Evolutionary conservation across 2,797 vertebrate genomes (phyloP), one percentile per base, ranked within the genome.

Genomic region (Pseudochromis fuscus): DNA sequence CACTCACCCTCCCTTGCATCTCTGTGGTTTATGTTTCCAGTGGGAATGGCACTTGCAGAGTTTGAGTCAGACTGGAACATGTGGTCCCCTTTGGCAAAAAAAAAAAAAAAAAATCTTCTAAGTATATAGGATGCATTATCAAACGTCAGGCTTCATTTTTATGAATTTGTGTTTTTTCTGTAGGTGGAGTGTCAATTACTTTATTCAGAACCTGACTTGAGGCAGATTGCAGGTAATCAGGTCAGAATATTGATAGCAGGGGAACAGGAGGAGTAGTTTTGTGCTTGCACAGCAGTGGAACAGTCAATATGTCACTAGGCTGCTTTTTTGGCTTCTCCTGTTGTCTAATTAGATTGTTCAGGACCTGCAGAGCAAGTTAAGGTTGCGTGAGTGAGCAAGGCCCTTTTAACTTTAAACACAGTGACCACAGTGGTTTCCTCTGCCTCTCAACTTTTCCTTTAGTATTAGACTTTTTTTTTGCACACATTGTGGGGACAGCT

Each of bases 401-500:
- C 53, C 59, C 51, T 49, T 42, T 77, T 44, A 57, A 57, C 64
- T 75, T 83, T 73, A 69, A 85, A 84, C 67, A 75, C 33, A 64
- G 15, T 12, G 28, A 75, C 77, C 72, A 58, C 75, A 80, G n/a
- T 50, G 37, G 66, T 70, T 85, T 59, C 40, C 37, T 59, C 28
- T 57, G 46, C 33, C 49, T 79, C 48, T 64, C 9, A 63, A 72
- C 52, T 81, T 69, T 67, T 16, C 19, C 42, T 53, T 56, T 57
- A 31, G 12, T 63, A 18, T 65, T 38, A 44, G 31, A 45, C 33
- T 64, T 62, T 51, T 50, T 58, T 57, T 72, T 69, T n/a, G n/a
- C n/a, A n/a, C n/a, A 65, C 46, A 71, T 23, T 25, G 24, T 51
- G 33, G 60, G 23, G 46, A 69, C 55, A 77, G 75, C 70, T 59